Evolutionary conservation across 2,888 invertebrate genomes (phyloP).

Genomic region (Nemotelus pantherinus): DNA sequence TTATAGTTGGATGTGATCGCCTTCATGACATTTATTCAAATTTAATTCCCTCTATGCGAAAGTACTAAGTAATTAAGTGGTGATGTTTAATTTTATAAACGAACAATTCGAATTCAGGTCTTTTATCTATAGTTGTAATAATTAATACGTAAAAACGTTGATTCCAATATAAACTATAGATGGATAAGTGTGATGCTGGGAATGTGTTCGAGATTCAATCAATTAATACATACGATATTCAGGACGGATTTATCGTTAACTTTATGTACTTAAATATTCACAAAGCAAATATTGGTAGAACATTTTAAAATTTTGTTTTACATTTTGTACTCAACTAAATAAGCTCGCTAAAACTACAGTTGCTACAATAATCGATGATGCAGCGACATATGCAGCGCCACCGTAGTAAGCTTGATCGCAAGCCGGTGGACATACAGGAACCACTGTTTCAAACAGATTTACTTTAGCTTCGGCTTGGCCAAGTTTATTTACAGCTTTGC

Average conservation of each 20-base stretch:
- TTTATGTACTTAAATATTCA: slow-evolving; percentile 18
- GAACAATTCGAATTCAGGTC: slow-evolving; percentile 9
- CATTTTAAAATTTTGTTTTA: background rate
- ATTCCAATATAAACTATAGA: background rate
- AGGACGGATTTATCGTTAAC: slow-evolving; percentile 33
- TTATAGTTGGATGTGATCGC: too few relatives aligned
- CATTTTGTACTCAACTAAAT: slow-evolving; percentile 55
- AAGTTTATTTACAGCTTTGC: slow-evolving; percentile 89
- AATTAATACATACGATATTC: slow-evolving; percentile 12
- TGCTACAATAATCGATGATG: slow-evolving; percentile 66
- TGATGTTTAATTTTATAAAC: background rate
- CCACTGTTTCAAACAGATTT: slow-evolving; percentile 87
- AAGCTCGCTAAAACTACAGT: slow-evolving; percentile 66
- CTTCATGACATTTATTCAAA: background rate
- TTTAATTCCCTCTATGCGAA: background rate
- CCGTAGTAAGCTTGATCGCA: slow-evolving; percentile 69
- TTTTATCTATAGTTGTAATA: background rate
- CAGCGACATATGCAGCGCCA: slow-evolving; percentile 59
- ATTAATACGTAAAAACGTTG: background rate
- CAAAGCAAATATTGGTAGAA: slow-evolving; percentile 11
- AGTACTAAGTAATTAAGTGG: too few relatives aligned
- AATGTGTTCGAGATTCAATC: slow-evolving; percentile 13
- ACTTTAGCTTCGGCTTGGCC: slow-evolving; percentile 83
- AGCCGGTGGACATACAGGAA: slow-evolving; percentile 93
- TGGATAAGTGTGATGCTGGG: slow-evolving; percentile 7